These are phyloP conservation scores for Cynodonichthys magdalenae DNA, from an alignment of 2,797 vertebrate genomes.

Conservation along the genomic window DNA sequence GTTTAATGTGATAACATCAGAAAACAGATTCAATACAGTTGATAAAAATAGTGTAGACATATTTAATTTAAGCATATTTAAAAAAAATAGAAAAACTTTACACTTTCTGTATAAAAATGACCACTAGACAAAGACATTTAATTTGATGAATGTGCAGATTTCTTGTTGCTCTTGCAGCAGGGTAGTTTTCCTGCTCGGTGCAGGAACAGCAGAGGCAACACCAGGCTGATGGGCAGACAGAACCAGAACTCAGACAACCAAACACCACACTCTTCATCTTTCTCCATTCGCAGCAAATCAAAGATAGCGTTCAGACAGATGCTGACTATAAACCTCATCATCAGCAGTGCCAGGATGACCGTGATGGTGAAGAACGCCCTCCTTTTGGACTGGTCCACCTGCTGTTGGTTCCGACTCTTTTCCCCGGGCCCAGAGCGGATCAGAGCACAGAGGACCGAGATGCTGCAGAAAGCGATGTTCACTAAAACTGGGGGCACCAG, in stretches of 20 bases:
- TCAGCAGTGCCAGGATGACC: neutral
- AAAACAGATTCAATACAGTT: too few species aligned
- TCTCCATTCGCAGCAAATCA: neutral
- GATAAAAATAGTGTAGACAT: too few species aligned
- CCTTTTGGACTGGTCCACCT: neutral
- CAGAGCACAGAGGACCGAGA: neutral
- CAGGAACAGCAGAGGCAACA: slow-evolving; percentile 3
- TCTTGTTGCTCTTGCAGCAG: neutral
- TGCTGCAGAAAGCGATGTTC: neutral
- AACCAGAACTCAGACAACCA: slow-evolving; percentile 8
- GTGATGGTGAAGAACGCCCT: slow-evolving; percentile 5
- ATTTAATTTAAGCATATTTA: too few species aligned
- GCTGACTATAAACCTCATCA: neutral
- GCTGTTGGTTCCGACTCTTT: too few species aligned
- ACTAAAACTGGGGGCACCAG: too few species aligned
- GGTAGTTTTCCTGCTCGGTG: neutral
- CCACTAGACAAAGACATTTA: too few species aligned
- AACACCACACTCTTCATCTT: neutral
- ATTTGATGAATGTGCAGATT: too few species aligned
- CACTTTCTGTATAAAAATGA: too few species aligned
- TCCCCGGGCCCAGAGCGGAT: neutral
- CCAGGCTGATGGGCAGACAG: slow-evolving; percentile 7
- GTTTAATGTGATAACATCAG: too few species aligned
- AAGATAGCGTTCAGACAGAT: neutral
- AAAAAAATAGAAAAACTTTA: too few species aligned